phyloP scores from a whole-genome alignment of 2,888 invertebrate genomes.

The Drosophila barbarae region DNA sequence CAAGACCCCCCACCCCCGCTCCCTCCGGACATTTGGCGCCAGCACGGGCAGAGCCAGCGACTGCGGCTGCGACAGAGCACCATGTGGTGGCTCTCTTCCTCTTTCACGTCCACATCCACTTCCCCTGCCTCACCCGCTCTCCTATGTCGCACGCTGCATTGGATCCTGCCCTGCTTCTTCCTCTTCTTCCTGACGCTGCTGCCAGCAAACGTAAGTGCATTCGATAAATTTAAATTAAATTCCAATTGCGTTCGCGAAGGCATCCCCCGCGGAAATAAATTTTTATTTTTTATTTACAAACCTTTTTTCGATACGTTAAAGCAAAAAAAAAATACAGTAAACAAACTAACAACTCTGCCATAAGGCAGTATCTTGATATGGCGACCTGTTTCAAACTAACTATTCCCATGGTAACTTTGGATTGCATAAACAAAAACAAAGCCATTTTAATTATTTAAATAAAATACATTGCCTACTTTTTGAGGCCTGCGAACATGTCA shows the following conservation, averaged over 20 bases:
- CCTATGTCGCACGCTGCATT: constrained; percentile 40
- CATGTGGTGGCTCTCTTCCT: constrained; percentile 55
- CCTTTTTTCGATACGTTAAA: background rate
- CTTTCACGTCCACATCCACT: constrained; percentile 32
- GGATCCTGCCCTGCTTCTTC: constrained; percentile 38
- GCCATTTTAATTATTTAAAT: background rate
- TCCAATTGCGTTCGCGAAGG: constrained; percentile 3
- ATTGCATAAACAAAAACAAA: background rate
- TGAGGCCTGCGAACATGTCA: background rate
- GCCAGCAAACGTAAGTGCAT: constrained; percentile 29
- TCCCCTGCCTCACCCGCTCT: constrained; percentile 25
- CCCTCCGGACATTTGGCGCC: constrained; percentile 52
- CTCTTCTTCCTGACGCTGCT: constrained; percentile 12
- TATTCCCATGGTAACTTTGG: background rate
- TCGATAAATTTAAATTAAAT: constrained; percentile 21
- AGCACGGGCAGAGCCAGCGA: constrained; percentile 38
- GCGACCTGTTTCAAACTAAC: background rate
- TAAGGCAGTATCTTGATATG: background rate
- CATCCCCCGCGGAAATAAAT: constrained; percentile 5
- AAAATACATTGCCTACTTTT: constrained; percentile 2
- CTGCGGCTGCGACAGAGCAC: constrained; percentile 25
- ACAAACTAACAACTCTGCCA: background rate
- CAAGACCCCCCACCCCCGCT: constrained; percentile 4
- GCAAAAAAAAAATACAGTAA: background rate
- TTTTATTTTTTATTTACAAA: background rate